Evolutionary conservation across 2,113 vertebrate genomes (phyloP), one percentile per base, ranked within the genome.

Genomic region (Clarias magur): DNA sequence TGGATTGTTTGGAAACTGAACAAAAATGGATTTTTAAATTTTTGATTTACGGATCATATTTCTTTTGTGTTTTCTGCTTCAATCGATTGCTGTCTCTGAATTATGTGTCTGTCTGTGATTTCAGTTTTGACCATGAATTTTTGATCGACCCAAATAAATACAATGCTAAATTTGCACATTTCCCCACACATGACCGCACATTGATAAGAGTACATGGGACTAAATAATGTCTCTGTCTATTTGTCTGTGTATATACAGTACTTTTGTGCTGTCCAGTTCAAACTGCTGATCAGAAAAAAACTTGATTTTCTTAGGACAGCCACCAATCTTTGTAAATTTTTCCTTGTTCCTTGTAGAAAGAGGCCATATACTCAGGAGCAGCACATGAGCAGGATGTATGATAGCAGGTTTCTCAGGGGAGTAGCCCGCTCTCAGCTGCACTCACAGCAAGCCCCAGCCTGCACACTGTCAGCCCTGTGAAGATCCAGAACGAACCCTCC

Each of bases 341-440:
- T 4, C 34, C 13, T 57, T 75, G 16, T 72, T 19, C 30, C 53
- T 15, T 70, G 5, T 19, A 63, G 23, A 21, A 42, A n/a, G 68
- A 85, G 30, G 21, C 53, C 30, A 34, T 53, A 62, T 65, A 27
- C 19, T 42, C 17, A 85, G 57, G 3, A 53, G 38, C 4, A 65
- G 84, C 23, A 70, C 80, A 78, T 89, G 57, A 72, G 21, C 54
- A 68, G 57, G 42, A 86, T 84, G 56, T 84, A 82, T 84, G 23
- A 59, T 62, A 82, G 67, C 85, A 81, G 82, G 34, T 59, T n/a
- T 89, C 85, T 82, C 81, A 89, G 85, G 85, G 84, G 81, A 89
- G 34, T 34, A 75, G 85, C 63, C 82, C 85, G 80, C 73, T 89
- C 38, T 63, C 15, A 62, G 34, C 57, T 48, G 67, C 72, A 78